Evolutionary conservation across 2,797 vertebrate species (phyloP).

Genomic region (Paedocypris micromegethes): DNA sequence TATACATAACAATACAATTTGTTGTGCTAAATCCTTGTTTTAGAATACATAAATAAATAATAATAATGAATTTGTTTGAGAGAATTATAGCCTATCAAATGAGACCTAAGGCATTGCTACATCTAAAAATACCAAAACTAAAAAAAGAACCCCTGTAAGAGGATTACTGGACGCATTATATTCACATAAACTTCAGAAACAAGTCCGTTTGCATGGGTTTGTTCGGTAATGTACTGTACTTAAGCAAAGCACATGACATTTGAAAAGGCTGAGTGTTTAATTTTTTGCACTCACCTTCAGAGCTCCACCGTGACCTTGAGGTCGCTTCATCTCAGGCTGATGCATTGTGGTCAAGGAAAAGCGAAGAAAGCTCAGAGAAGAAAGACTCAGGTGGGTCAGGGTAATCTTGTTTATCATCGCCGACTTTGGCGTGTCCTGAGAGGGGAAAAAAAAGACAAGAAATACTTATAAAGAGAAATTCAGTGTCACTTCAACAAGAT

Average conservation of each 20-base stretch:
- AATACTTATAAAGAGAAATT: constrained; percentile 8
- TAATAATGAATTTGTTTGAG: background rate
- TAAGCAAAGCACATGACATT: background rate
- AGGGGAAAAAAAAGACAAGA: background rate
- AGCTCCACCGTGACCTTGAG: constrained; percentile 14
- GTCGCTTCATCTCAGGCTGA: constrained; percentile 2
- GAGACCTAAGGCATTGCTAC: background rate
- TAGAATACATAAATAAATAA: background rate
- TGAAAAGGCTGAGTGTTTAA: background rate
- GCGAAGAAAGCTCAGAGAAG: constrained; percentile 14
- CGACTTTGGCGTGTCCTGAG: constrained; percentile 3
- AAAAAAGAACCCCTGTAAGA: background rate
- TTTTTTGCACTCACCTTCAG: constrained; percentile 6
- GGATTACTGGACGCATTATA: background rate
- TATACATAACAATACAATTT: background rate
- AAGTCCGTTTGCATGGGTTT: background rate
- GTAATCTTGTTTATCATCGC: constrained; percentile 15
- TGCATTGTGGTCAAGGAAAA: constrained; percentile 7
- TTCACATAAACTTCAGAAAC: too few species aligned
- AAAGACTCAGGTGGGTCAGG: constrained; percentile 17
- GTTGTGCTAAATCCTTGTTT: background rate
- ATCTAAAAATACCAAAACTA: background rate
- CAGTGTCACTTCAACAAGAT: constrained; percentile 4
- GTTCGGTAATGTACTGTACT: background rate
- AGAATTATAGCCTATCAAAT: background rate